These are phyloP conservation scores for Cataglyphis albicans DNA, from an alignment of 2,888 invertebrate species.

Conservation along the genomic window DNA sequence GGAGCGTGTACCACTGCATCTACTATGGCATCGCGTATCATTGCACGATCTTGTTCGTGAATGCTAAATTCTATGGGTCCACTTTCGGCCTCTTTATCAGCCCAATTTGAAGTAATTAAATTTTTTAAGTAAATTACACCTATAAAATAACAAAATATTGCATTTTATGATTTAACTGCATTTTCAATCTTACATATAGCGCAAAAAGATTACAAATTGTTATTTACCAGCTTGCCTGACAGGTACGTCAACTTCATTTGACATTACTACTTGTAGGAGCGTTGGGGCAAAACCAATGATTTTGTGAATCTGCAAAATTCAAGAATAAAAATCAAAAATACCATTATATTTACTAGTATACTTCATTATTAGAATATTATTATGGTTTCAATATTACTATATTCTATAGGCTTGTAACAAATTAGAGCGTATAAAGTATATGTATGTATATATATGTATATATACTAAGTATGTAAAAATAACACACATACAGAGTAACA, in stretches of 20 bases:
- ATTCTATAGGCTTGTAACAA: neutral
- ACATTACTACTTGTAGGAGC: conserved; percentile 97
- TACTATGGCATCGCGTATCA: conserved; percentile 97
- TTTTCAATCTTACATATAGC: neutral
- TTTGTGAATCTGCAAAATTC: conserved; percentile 92
- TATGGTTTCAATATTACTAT: neutral
- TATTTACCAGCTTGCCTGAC: conserved; percentile 94
- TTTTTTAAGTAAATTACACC: conserved; percentile 98
- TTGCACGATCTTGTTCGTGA: conserved; percentile 98
- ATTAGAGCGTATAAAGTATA: neutral
- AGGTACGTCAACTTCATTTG: conserved; percentile 95
- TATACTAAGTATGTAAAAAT: neutral
- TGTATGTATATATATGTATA: neutral
- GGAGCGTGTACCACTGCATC: conserved; percentile 98
- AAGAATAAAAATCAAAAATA: conserved; percentile 12
- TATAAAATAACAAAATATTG: conserved; percentile 63
- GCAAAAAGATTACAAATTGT: neutral
- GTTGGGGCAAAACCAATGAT: conserved; percentile 98
- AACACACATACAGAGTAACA: neutral
- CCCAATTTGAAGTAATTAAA: conserved; percentile 95
- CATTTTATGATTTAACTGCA: neutral
- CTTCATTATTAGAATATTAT: neutral
- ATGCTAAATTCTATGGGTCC: conserved; percentile 93
- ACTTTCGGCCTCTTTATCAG: conserved; percentile 92
- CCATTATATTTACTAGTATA: neutral